A percentile compares a stretch with the other conserved stretches of the same genome.
Conservation (phyloP, 2,113 vertebrate genomes). For the Eubucco bourcierii region DNA sequence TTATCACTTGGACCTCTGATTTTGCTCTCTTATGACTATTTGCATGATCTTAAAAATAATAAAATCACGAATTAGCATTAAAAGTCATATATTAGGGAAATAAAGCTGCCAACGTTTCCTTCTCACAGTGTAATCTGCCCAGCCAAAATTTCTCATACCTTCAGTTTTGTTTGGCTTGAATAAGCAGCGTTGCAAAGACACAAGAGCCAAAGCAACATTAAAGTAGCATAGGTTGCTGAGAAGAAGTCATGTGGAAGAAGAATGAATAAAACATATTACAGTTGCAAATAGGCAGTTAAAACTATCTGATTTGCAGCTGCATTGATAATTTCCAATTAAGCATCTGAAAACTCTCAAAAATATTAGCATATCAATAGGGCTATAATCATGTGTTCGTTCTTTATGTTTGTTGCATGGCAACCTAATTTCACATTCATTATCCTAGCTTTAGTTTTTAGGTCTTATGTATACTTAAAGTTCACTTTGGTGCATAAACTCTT, state of each 20-base stretch:
- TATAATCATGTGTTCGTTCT: slow-evolving; percentile 13
- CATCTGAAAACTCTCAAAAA: background rate
- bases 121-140: background rate
- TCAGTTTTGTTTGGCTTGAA: background rate
- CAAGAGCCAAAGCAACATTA: background rate
- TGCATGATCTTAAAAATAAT: background rate
- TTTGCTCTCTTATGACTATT: background rate
- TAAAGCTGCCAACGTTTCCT: background rate
- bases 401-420: background rate
- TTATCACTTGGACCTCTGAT: background rate
- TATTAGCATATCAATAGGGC: slow-evolving; percentile 42
- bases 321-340: slow-evolving; percentile 41
- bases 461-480: background rate
- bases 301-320: background rate
- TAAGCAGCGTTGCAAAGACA: background rate
- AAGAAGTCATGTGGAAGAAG: background rate
- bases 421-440: background rate
- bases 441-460: background rate
- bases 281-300: slow-evolving; percentile 3
- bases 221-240: background rate
- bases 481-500: background rate
- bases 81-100: background rate
- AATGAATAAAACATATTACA: slow-evolving; percentile 7
- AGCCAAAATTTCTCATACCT: background rate
- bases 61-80: background rate